These are phyloP conservation scores for Zaprionus taronus DNA, from an alignment of 1,140 invertebrate genomes.

Conservation along the genomic window DNA sequence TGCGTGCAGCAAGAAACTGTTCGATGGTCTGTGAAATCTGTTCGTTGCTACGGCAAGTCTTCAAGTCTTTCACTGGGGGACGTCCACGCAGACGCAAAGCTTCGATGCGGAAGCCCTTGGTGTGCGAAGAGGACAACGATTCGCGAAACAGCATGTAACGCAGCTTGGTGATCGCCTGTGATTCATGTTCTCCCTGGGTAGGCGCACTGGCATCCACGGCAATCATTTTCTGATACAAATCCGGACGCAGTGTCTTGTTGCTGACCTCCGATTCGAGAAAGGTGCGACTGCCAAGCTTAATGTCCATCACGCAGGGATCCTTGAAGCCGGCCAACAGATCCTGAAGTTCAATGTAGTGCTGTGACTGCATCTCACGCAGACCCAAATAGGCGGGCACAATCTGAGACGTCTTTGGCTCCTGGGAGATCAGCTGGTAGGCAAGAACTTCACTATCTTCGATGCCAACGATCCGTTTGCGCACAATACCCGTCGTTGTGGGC, in stretches of 20 bases:
- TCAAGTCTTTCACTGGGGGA: constrained; percentile 90
- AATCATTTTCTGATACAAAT: constrained; percentile 97
- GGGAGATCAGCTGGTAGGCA: constrained; percentile 92
- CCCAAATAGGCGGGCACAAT: constrained; percentile 95
- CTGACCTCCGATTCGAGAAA: constrained; percentile 97
- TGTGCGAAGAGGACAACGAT: constrained; percentile 95
- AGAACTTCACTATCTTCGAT: constrained; percentile 91
- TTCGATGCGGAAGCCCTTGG: constrained; percentile 97
- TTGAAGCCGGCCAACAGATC: constrained; percentile 93
- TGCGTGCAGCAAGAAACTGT: constrained; percentile 90
- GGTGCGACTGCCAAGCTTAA: constrained; percentile 96
- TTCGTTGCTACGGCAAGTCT: constrained; percentile 90
- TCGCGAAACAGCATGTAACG: constrained; percentile 98
- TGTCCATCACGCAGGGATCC: constrained; percentile 95
- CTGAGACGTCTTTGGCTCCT: constrained; percentile 90
- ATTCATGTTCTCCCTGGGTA: constrained; percentile 91
- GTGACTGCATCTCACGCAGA: constrained; percentile 93
- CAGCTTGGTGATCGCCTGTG: constrained; percentile 94
- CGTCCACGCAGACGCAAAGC: constrained; percentile 94
- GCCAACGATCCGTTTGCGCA: constrained; percentile 94
- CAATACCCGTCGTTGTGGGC: constrained; percentile 95
- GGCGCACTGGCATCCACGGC: constrained; percentile 94
- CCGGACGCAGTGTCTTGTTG: constrained; percentile 90
- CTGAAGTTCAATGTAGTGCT: constrained; percentile 95
- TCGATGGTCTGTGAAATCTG: constrained; percentile 92